Base-by-base conservation (phyloP, 2,113 vertebrate species). In the Delphinapterus leucas region DNA sequence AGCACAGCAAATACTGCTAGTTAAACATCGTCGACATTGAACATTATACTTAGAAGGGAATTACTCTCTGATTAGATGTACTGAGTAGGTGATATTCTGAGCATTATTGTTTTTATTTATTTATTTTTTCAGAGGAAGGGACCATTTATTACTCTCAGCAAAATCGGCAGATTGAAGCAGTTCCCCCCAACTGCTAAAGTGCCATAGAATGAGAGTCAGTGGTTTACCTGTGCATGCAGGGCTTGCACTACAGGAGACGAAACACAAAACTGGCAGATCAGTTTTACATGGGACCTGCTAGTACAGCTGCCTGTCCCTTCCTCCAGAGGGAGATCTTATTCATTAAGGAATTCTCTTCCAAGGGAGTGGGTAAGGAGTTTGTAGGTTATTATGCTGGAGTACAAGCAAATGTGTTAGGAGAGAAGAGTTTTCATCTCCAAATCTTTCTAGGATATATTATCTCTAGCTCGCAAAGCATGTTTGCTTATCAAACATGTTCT, bases 221-320 rank as follows among this genome's bases (percentile, higher is more conserved):
- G 61, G 31, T 13, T 85, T 60, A 65, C 13, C 41, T 88, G 17
- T 80, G 18, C 2, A 31, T 26, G 14, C 2, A 38, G 13, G 25
- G n/a, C 7, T 20, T 85, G 6, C 1, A n/a, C 6, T 20, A 49
- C 0, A 58, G 18, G 11, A 70, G 0, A 68, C 6, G 18, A 89
- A 81, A 60, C 8, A 6, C 15, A 68, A 80, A 91, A 44, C 44
- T 18, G 28, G 36, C 28, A 44, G 28, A 58, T 33, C 73, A 38
- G 5, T 10, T 65, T 63, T 25, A 23, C 28, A 15, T 44, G 33
- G 1, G 6, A 79, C 4, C 49, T 31, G 11, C 7, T 28, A 6
- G 5, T 2, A 55, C 8, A 47, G 65, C 21, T n/a, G 2, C 1
- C 18, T 63, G 5, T 18, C 2, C 15, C 2, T 3, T 70, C 13